phyloP scores from a whole-genome alignment of 23 tunicate species.

The Clavelina lepadiformis region DNA sequence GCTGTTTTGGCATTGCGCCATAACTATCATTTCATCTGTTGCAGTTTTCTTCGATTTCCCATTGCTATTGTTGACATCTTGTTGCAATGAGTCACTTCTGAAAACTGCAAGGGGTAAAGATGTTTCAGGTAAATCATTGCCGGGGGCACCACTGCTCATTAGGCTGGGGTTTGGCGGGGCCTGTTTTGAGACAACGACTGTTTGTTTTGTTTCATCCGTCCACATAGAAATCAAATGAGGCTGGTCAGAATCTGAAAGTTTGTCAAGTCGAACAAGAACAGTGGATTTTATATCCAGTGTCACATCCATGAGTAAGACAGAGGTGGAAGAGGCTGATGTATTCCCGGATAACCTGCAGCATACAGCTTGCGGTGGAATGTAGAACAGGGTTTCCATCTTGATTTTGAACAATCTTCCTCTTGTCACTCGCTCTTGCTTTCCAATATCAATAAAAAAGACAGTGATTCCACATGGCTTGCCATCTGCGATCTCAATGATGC shows the following conservation, averaged over 20 bases:
- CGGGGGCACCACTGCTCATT: too few species aligned
- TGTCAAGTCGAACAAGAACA: conserved; percentile 22
- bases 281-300: not conserved
- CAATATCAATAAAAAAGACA: conserved; percentile 47
- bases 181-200: conserved; percentile 6
- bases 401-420: conserved; percentile 27
- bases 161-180: too few species aligned
- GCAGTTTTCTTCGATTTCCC: too few species aligned
- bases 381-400: conserved; percentile 17
- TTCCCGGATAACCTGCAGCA: conserved; percentile 33
- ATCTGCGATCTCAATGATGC: conserved; percentile 8
- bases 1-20: too few species aligned
- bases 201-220: conserved; percentile 11
- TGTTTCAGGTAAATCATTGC: too few species aligned
- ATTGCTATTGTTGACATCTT: too few species aligned
- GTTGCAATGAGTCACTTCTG: too few species aligned
- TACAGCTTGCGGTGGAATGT: conserved; percentile 51
- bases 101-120: too few species aligned
- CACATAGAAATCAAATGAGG: conserved; percentile 37
- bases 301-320: not conserved
- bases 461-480: conserved; percentile 13
- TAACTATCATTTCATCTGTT: too few species aligned
- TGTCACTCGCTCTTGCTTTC: not conserved
- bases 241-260: conserved; percentile 8
- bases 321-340: not conserved